Evolutionary conservation across 2,888 invertebrate genomes (phyloP), one percentile per base, ranked within the genome.

Genomic region (Bombylius major): DNA sequence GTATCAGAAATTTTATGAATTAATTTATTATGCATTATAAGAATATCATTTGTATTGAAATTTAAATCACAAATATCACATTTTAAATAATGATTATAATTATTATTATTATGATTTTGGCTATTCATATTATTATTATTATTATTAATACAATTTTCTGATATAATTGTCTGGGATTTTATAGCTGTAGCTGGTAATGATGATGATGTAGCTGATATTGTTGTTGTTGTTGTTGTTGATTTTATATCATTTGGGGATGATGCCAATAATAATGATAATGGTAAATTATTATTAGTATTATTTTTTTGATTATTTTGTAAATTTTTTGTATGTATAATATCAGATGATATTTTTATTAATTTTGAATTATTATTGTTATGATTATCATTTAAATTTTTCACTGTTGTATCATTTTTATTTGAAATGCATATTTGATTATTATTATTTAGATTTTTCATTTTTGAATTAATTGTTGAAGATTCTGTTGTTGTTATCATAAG

Each of bases 11-110:
- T 45, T 45, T 45, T 66, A 66, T 86, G 89, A 52, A 87, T 80
- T 54, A 89, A 69, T 65, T 85, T 84, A 66, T 82, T 82, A 66
- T 89, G 89, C 79, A 89, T 82, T 66, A 80, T 79, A 53, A 89
- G 72, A 62, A 89, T 82, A 60, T 83, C 81, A 49, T 73, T 73
- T 68, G 87, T 84, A 3, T 83, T 79, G 72, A 89, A 88, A 57
- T 80, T 79, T 64, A 86, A 79, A 52, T 82, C 83, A 68, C 89
- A 89, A 59, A 86, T 79, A 67, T 85, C 82, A 69, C 89, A 84
- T 51, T 51, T 55, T 42, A 47, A 14, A 39, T 7, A 39, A 11
- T 39, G 7, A 9, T 39, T 39, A 39, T 39, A 7, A 11, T 39
- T 39, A 39, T 23, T 23, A 11, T 39, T 39, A 39, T 23, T 23